Percentiles rank a stretch among this genome's conserved stretches.
phyloP scores from a whole-genome alignment of 2,888 invertebrate genomes.

The Ophraella communa region DNA sequence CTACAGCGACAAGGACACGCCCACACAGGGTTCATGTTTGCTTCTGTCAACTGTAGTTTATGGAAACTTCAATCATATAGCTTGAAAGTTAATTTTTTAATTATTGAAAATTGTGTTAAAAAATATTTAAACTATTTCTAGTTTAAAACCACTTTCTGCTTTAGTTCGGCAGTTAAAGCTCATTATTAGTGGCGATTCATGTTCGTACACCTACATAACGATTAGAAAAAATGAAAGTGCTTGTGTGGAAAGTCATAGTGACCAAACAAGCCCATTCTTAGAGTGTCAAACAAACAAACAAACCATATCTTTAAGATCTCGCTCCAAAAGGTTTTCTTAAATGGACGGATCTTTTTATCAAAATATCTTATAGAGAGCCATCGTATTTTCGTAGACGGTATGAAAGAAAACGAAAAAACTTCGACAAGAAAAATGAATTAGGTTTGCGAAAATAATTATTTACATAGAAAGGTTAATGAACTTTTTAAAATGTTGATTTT shows the following conservation, averaged over 20 bases:
- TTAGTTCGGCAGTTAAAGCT: not conserved
- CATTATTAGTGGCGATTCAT: not conserved
- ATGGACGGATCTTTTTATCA: not conserved
- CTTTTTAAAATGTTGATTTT: too few species aligned
- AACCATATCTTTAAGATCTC: not conserved
- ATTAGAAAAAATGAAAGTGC: not conserved
- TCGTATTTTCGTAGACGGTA: not conserved
- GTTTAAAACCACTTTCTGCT: too few species aligned
- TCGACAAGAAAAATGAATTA: not conserved
- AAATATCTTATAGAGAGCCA: not conserved
- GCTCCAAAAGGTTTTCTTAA: not conserved
- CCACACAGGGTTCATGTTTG: too few species aligned
- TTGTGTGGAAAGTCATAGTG: not conserved
- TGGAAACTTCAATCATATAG: too few species aligned
- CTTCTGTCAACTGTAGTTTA: too few species aligned
- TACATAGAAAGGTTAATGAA: too few species aligned
- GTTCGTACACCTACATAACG: not conserved
- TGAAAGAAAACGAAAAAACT: not conserved
- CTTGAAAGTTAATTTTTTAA: too few species aligned
- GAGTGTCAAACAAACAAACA: conserved; percentile 1
- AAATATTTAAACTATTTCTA: too few species aligned
- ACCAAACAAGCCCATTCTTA: not conserved
- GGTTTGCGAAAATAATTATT: not conserved
- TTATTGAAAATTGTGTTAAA: not conserved
- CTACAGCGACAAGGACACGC: too few species aligned